Conservation (phyloP, 2,888 invertebrate species). For the Lycaena phlaeas region DNA sequence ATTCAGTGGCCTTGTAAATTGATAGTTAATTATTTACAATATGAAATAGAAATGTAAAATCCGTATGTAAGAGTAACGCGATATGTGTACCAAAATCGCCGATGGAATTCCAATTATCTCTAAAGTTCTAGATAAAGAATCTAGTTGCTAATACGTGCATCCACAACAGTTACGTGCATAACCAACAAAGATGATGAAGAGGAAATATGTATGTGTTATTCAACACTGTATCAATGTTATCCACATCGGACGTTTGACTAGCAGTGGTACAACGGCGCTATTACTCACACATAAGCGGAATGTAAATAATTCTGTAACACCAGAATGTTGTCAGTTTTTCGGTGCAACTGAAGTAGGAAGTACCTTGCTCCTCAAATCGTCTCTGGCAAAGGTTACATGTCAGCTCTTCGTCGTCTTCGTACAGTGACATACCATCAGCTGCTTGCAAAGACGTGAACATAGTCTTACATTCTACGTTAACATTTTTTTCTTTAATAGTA, state of each 20-base stretch:
- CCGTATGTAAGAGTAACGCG: constrained; percentile 71
- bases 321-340: constrained; percentile 46
- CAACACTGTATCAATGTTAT: constrained; percentile 18
- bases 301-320: constrained; percentile 48
- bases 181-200: constrained; percentile 23
- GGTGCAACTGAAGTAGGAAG: constrained; percentile 68
- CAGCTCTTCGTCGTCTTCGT: constrained; percentile 77
- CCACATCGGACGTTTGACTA: constrained; percentile 27
- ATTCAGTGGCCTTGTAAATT: constrained; percentile 70
- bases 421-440: constrained; percentile 76
- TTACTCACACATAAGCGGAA: constrained; percentile 72
- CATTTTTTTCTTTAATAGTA: constrained; percentile 13
- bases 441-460: constrained; percentile 76
- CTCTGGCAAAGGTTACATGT: constrained; percentile 84
- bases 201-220: constrained; percentile 25
- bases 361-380: constrained; percentile 85
- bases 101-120: constrained; percentile 13
- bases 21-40: constrained; percentile 33
- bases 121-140: constrained; percentile 24
- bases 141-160: constrained; percentile 29
- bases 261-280: constrained; percentile 65
- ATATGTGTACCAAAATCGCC: constrained; percentile 46
- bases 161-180: constrained; percentile 27
- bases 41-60: constrained; percentile 45
- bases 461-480: constrained; percentile 44